Evolutionary conservation across 2,113 vertebrate species (phyloP).

Genomic region (Rhagologus leucostigma): DNA sequence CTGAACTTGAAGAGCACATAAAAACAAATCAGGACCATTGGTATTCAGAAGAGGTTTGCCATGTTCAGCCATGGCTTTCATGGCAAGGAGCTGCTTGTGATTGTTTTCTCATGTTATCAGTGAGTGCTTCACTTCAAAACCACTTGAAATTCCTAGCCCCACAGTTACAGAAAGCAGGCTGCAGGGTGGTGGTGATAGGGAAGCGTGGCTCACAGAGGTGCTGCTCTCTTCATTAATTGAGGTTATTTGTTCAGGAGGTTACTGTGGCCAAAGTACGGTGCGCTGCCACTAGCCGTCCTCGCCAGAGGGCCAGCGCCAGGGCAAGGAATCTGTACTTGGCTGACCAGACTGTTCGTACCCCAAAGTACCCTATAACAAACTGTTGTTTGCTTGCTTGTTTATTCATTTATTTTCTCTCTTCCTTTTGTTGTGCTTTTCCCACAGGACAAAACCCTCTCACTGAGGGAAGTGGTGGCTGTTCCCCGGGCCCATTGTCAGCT

Average conservation of each 20-base stretch:
- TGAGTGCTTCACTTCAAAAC: not conserved
- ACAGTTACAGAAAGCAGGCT: not conserved
- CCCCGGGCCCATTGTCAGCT: not conserved
- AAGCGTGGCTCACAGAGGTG: not conserved
- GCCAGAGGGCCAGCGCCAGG: not conserved
- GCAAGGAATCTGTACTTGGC: not conserved
- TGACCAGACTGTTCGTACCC: not conserved
- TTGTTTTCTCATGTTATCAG: not conserved
- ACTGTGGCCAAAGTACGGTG: not conserved
- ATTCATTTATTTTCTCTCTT: not conserved
- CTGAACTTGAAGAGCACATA: not conserved
- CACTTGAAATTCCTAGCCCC: not conserved
- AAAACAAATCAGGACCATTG: not conserved
- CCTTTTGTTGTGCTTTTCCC: not conserved
- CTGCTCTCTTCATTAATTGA: not conserved
- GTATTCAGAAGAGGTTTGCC: not conserved
- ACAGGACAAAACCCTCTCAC: not conserved
- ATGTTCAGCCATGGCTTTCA: not conserved
- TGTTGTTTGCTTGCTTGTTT: not conserved
- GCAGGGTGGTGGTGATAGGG: not conserved
- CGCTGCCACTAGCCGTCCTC: accelerated
- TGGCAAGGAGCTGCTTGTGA: not conserved
- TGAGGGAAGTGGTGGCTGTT: not conserved
- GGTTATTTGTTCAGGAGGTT: not conserved
- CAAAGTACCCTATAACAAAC: not conserved